Percentiles rank a stretch among this genome's conserved stretches.
These are phyloP conservation scores for Epicampocera succincta DNA, from an alignment of 2,888 invertebrate species.

Conservation along the genomic window DNA sequence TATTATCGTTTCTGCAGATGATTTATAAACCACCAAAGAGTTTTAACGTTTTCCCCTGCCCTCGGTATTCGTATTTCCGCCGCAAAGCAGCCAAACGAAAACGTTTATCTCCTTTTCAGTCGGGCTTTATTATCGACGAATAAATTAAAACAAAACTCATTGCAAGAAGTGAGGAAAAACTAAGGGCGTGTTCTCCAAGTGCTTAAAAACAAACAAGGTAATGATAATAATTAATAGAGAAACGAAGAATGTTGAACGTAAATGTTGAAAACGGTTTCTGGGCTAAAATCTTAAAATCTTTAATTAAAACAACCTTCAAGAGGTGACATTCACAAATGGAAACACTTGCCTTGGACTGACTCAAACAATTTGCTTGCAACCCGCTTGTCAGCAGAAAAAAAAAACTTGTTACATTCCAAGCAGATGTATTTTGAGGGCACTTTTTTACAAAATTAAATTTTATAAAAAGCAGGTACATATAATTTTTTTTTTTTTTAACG, in stretches of 20 bases:
- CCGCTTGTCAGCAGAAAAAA: too few relatives aligned
- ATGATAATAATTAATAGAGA: constrained; percentile 57
- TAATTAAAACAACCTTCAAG: constrained; percentile 48
- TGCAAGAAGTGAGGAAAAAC: constrained; percentile 49
- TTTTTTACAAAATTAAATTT: too few relatives aligned
- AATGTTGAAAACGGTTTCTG: constrained; percentile 5
- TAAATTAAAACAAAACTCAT: constrained; percentile 51
- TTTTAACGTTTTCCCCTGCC: constrained; percentile 36
- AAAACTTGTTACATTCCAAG: too few relatives aligned
- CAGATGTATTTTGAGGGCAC: too few relatives aligned
- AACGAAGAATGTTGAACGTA: constrained; percentile 8
- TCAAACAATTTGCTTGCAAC: too few relatives aligned
- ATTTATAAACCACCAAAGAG: constrained; percentile 62
- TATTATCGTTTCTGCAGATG: constrained; percentile 49
- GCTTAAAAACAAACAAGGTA: constrained; percentile 63
- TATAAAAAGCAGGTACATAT: too few relatives aligned
- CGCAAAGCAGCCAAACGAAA: constrained; percentile 1
- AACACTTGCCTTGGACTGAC: neutral
- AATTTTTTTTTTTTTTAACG: too few relatives aligned
- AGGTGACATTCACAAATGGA: constrained; percentile 41
- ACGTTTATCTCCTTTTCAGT: constrained; percentile 50
- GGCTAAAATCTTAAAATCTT: constrained; percentile 1
- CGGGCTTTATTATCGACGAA: constrained; percentile 63
- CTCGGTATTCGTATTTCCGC: constrained; percentile 7
- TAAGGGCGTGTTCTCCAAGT: constrained; percentile 62